A percentile compares a stretch with the other conserved stretches of the same genome.
These are phyloP conservation scores for Hucho hucho DNA, from an alignment of 2,113 vertebrate genomes.

Conservation along the genomic window DNA sequence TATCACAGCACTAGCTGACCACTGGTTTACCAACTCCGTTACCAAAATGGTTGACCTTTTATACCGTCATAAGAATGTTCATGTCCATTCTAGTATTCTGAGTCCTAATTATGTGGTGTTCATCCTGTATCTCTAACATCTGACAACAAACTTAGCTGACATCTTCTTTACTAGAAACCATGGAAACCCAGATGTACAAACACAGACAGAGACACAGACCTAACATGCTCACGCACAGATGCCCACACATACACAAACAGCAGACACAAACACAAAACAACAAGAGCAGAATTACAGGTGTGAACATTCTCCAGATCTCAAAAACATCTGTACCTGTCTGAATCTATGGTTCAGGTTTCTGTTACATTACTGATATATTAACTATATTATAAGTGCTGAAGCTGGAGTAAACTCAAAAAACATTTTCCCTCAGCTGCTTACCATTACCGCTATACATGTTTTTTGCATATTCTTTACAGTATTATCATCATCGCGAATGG, in stretches of 20 bases:
- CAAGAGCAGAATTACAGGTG: not conserved
- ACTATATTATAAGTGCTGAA: not conserved
- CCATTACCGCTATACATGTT: not conserved
- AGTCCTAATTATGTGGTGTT: no score
- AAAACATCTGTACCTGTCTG: not conserved
- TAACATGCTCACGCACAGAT: slow-evolving; percentile 43
- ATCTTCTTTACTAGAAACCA: not conserved
- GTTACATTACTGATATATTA: not conserved
- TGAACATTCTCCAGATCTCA: not conserved
- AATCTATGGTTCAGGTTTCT: not conserved
- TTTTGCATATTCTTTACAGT: not conserved
- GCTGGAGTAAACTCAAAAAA: not conserved
- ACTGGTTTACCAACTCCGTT: no score
- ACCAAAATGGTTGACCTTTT: no score
- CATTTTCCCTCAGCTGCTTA: not conserved
- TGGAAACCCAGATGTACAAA: slow-evolving; percentile 25
- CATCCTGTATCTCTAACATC: not conserved
- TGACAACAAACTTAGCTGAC: not conserved
- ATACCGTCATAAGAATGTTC: no score
- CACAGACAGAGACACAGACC: not conserved
- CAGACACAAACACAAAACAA: not conserved
- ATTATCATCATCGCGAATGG: not conserved
- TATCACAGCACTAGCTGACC: no score
- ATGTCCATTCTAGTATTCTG: no score
- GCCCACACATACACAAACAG: not conserved